Base-by-base conservation (phyloP, 2,888 invertebrate genomes). In the Andrena minutula region DNA sequence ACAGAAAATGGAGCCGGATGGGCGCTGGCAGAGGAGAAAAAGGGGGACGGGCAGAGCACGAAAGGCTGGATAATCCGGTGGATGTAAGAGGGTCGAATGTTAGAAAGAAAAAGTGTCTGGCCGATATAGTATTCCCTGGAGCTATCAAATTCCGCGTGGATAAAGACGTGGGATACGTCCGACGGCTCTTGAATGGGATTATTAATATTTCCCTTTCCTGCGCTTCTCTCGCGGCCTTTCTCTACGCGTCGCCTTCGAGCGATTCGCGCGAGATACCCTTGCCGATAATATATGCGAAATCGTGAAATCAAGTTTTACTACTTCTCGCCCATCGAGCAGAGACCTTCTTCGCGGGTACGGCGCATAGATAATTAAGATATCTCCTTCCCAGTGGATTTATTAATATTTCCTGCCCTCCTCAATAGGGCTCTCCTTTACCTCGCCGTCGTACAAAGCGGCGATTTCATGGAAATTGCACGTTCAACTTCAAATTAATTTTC, bases 301-400 rank as follows among this genome's bases (percentile, higher is more conserved):
- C 90, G 88, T 89, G 89, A 91, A 91, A 91, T 91, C 91, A 88
- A 89, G 91, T 89, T 89, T 91, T 89, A 89, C 89, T 87, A 88
- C 91, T 90, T 86, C 86, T 85, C 80, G 80, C 81, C 80, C 84
- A 78, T 86, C 84, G 81, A 79, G 85, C 80, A 74, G 83, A 82
- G 83, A 82, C 82, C 82, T 81, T 81, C 63, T 69, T 80, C 83
- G 63, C 75, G 70, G 69, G 71, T 65, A 72, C 68, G 75, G 41
- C 70, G 82, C 74, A 79, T 82, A 77, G 76, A 82, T 85, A 87
- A 91, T 90, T 89, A 89, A 91, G 91, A 90, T 89, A 90, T 89
- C 84, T 80, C 72, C 20, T 79, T 65, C 26, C 61, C 61, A 53
- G 51, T 26, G 83, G 79, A 88, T 86, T 89, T 86, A 86, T 88